Conservation (phyloP, 2,888 invertebrate species). For the Drosophila affinis region DNA sequence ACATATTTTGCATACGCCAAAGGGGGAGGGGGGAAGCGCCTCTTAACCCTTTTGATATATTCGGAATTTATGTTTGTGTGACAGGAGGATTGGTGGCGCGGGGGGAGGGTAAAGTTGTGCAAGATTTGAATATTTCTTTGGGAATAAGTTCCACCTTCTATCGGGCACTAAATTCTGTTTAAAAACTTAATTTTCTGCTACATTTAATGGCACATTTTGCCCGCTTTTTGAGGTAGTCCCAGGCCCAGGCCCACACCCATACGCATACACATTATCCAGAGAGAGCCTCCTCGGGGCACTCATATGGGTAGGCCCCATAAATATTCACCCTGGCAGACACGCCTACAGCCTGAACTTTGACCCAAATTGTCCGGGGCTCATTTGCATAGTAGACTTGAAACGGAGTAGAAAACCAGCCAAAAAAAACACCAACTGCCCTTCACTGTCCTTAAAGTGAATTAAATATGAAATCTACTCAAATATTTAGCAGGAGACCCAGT, state of each 20-base stretch:
- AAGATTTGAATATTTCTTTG: slow-evolving; percentile 1
- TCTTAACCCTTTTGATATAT: slow-evolving; percentile 45
- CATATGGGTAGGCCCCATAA: slow-evolving; percentile 20
- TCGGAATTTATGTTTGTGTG: slow-evolving; percentile 18
- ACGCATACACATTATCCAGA: slow-evolving; percentile 27
- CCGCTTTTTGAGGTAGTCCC: neutral
- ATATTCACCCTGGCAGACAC: slow-evolving; percentile 36
- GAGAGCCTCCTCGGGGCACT: slow-evolving; percentile 25
- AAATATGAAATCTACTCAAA: slow-evolving; percentile 66
- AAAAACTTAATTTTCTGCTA: slow-evolving; percentile 27
- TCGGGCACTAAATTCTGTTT: neutral
- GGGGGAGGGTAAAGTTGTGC: slow-evolving; percentile 7
- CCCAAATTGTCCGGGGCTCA: slow-evolving; percentile 59
- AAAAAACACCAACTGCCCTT: slow-evolving; percentile 16
- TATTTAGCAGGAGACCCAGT: slow-evolving; percentile 57
- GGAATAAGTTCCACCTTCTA: neutral
- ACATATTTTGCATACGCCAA: slow-evolving; percentile 48
- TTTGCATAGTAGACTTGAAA: slow-evolving; percentile 57
- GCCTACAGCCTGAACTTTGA: slow-evolving; percentile 67
- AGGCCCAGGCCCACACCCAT: neutral
- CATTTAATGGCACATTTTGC: slow-evolving; percentile 32
- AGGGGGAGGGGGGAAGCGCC: neutral
- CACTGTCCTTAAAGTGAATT: slow-evolving; percentile 67
- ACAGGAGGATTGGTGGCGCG: slow-evolving; percentile 14
- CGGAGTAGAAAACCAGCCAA: slow-evolving; percentile 1